Evolutionary conservation across 2,113 vertebrate genomes (phyloP), one percentile per base, ranked within the genome.

Genomic region (Stictonetta naevosa): DNA sequence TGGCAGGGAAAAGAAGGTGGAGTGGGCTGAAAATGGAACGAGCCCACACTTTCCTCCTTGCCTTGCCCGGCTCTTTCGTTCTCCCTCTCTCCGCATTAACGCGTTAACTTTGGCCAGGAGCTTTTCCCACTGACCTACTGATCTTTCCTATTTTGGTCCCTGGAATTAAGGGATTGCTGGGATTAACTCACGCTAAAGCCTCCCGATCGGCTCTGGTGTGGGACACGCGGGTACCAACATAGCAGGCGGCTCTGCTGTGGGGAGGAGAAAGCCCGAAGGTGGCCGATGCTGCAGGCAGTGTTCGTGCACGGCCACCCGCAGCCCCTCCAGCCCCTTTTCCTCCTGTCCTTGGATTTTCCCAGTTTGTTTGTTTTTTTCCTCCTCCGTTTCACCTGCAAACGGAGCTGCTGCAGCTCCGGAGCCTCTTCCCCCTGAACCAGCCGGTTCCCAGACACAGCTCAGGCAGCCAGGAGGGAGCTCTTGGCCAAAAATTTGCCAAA

Each of bases 81-180:
- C 8, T 0, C 67, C 78, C 84, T 93, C 76, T 81, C 92, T 91
- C 88, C 4, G 34, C 92, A 90, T 91, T 92, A 96, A 67, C 18
- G 3, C 5, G 83, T 88, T 93, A 78, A 83, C 95, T 96, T 93
- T 62, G 95, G 92, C 90, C 91, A 71, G 59, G 68, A 95, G 93
- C 92, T 95, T 95, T 95, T 97, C 97, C 96, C 95, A 97, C 96
- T 97, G 96, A 97, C 97, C 97, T 86, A 97, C 83, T 97, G 97
- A 96, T 97, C 96, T 96, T 96, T 95, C 88, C 96, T 97, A 97
- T 97, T 97, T 97, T 1, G 18, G 93, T 59, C 64, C 67, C 88
- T 76, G 79, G 95, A 92, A 97, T 97, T 97, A 97, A 96, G 91
- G 38, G 97, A 96, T 97, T 96, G 94, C 31, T 76, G 77, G 87